Evolutionary conservation across 2,113 vertebrate genomes (phyloP), one percentile per base, ranked within the genome.

Genomic region (Ardeotis arabs): DNA sequence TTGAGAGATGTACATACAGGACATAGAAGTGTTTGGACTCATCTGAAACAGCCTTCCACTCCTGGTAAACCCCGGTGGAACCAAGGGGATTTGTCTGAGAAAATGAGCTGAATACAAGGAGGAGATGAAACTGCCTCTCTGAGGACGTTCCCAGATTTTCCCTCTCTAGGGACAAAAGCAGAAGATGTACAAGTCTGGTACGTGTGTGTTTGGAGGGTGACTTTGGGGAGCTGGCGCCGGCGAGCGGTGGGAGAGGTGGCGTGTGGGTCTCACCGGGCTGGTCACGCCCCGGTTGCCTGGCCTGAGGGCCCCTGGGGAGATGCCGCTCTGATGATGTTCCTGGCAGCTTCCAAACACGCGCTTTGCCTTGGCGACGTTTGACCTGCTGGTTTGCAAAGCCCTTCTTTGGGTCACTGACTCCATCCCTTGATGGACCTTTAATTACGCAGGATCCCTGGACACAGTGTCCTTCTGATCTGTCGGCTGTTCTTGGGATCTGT

Each of bases 201-300:
- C 13, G 5, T 12, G n/a, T 0, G 0, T 47, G 29, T 66, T n/a
- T 58, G 49, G n/a, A 72, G 52, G 63, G 56, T 0, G 6, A 59
- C 21, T 37, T 0, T 53, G 52, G 49, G 63, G 33, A 75, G 23
- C 47, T 69, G 59, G 55, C 15, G 6, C 41, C 6, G 41, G 37
- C 1, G 6, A 28, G 21, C 7, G 4, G 29, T 58, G 74, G n/a
- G 47, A 70, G 45, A 84, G 25, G 31, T 68, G 62, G 31, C 33
- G 3, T 0, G 0, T n/a, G 50, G 28, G 20, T 72, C 37, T 67
- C 3, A 1, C 23, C 1, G 9, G 44, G 16, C 77, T 87, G 62
- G 63, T 29, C 1, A 1, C 75, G 62, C 44, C 1, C 4, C 62
- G 12, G 24, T 56, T 77, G 29, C 31, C 49, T 67, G 69, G 59